Evolutionary conservation across 2,888 invertebrate species (phyloP).

Genomic region (Orgyia antiqua): DNA sequence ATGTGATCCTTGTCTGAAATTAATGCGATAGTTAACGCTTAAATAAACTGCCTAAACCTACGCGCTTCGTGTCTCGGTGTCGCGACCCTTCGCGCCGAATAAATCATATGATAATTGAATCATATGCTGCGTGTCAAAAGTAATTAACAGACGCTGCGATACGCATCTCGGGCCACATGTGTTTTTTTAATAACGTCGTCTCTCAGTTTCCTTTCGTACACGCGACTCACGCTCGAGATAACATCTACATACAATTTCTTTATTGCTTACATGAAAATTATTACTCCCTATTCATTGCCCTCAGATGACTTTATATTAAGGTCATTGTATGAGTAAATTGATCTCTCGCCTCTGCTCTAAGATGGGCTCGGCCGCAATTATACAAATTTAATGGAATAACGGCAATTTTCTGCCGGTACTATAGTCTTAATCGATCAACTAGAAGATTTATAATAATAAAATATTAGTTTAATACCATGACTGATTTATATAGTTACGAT

Average conservation of each 20-base stretch:
- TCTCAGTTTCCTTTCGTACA: slow-evolving; percentile 63
- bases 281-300: slow-evolving; percentile 50
- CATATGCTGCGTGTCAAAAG: slow-evolving; percentile 77
- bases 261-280: slow-evolving; percentile 65
- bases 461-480: slow-evolving; percentile 19
- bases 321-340: slow-evolving; percentile 72
- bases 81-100: slow-evolving; percentile 54
- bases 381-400: slow-evolving; percentile 38
- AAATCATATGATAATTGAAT: slow-evolving; percentile 78
- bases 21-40: slow-evolving; percentile 69
- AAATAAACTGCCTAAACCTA: slow-evolving; percentile 54
- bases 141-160: slow-evolving; percentile 75
- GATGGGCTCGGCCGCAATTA: slow-evolving; percentile 49
- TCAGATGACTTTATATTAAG: slow-evolving; percentile 65
- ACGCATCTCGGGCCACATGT: slow-evolving; percentile 73
- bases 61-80: slow-evolving; percentile 26
- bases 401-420: slow-evolving; percentile 32
- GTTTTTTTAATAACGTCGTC: slow-evolving; percentile 71
- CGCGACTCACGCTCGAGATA: slow-evolving; percentile 69
- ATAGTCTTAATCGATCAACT: slow-evolving; percentile 20
- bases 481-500: slow-evolving; percentile 27
- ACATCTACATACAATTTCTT: slow-evolving; percentile 69
- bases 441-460: slow-evolving; percentile 22
- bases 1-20: slow-evolving; percentile 49
- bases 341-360: slow-evolving; percentile 49